These are phyloP conservation scores for Venusia cambrica DNA, from an alignment of 2,888 invertebrate genomes.

Conservation along the genomic window DNA sequence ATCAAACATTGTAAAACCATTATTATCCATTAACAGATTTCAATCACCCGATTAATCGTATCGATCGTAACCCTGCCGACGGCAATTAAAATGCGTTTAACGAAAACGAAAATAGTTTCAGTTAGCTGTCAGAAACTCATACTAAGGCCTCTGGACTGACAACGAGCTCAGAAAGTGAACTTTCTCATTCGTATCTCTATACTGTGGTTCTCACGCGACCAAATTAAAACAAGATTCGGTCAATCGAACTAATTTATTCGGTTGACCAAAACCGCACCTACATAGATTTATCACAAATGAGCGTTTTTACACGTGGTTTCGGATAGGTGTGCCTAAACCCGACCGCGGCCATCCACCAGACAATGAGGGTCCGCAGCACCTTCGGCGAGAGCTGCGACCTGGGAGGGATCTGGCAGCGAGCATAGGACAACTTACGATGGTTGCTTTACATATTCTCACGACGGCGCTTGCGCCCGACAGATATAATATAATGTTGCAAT, in stretches of 20 bases:
- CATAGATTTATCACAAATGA: constrained; percentile 61
- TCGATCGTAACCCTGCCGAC: constrained; percentile 33
- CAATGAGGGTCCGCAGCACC: constrained; percentile 28
- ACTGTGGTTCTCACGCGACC: constrained; percentile 66
- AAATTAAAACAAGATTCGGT: constrained; percentile 56
- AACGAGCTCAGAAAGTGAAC: constrained; percentile 36
- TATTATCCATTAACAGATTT: constrained; percentile 42
- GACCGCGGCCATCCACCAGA: constrained; percentile 34
- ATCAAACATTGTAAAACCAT: constrained; percentile 41
- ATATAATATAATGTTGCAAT: constrained; percentile 66
- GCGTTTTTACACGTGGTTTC: constrained; percentile 56
- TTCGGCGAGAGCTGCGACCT: constrained; percentile 28
- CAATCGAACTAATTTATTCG: constrained; percentile 66
- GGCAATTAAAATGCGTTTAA: constrained; percentile 38
- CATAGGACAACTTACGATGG: constrained; percentile 45
- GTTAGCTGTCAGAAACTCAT: too few species aligned
- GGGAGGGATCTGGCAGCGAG: constrained; percentile 26
- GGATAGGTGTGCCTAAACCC: constrained; percentile 50
- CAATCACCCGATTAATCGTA: constrained; percentile 43
- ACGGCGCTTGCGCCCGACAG: constrained; percentile 65
- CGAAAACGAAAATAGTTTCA: too few species aligned
- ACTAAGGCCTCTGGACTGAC: constrained; percentile 28
- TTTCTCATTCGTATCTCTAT: constrained; percentile 47
- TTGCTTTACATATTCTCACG: constrained; percentile 64
- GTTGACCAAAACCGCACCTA: constrained; percentile 60